Base-by-base conservation (phyloP, 2,113 vertebrate species). In the Hippocampus zosterae region DNA sequence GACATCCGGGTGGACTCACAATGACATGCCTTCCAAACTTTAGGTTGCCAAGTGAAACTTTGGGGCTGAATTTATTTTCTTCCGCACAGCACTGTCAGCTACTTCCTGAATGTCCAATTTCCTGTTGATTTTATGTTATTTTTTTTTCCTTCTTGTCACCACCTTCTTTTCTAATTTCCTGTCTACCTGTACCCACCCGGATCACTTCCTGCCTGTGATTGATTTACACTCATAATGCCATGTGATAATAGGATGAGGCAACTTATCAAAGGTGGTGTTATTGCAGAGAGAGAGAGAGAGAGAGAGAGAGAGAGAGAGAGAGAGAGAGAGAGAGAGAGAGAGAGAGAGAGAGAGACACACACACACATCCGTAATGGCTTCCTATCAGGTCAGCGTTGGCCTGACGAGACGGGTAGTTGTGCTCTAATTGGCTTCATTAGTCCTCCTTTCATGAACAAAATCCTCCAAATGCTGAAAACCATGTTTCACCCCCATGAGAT, bases 161-260 rank as follows among this genome's bases (percentile, higher is more conserved):
- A 66, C 68, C 67, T 75, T 83, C 16, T 73, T 72, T 72, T 87
- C 80, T 81, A 81, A 89, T 88, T 90, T 88, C 87, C 88, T 87
- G 70, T 77, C 70, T 80, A 86, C 82, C 86, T 84, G 73, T 84
- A 67, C 71, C 71, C 55, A 73, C 0, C 73, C 71, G 71, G 76
- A 84, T 83, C 80, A 81, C 83, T 88, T 90, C 83, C 84, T 82
- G 75, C 50, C 5, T 63, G 66, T 87, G 87, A 88, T 88, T 88
- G 85, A 89, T 88, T 85, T 72, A 79, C 73, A 64, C 71, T 77
- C 77, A 75, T 59, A 59, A 63, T 55, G 33, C 72, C 70, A 52
- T 19, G 44, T 72, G 72, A 68, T 65, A 65, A 84, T 73, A 68
- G 53, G 53, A 77, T 79, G 70, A 77, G 25, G 16, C 65, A 64